phyloP scores from a whole-genome alignment of 2,113 vertebrate genomes.

The Lipophrys pholis region DNA sequence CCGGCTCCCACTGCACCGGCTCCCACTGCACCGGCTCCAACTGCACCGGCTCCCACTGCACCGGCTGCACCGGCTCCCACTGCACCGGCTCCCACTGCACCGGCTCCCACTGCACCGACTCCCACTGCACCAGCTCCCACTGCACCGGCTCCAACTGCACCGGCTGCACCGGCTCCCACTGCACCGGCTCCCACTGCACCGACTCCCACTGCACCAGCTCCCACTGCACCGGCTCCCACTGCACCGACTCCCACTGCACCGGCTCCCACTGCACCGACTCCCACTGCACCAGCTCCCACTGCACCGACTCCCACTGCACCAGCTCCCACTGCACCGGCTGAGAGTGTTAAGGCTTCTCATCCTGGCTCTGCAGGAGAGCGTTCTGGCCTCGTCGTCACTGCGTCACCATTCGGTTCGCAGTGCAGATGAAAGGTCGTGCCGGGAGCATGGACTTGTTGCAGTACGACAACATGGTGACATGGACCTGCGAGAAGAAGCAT shows the following conservation, averaged over 20 bases:
- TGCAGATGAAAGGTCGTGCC: neutral
- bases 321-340: slow-evolving; percentile 23
- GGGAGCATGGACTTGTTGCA: neutral
- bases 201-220: slow-evolving; percentile 17
- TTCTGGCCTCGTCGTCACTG: slow-evolving; percentile 2
- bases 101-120: slow-evolving; percentile 29
- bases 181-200: slow-evolving; percentile 19
- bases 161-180: slow-evolving; percentile 29
- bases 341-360: slow-evolving; percentile 20
- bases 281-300: slow-evolving; percentile 10
- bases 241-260: slow-evolving; percentile 24
- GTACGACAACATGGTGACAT: neutral
- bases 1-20: slow-evolving; percentile 16
- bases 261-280: slow-evolving; percentile 24
- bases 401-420: neutral
- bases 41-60: slow-evolving; percentile 17
- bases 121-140: slow-evolving; percentile 11
- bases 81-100: slow-evolving; percentile 19
- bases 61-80: slow-evolving; percentile 32
- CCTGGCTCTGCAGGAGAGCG: slow-evolving; percentile 25
- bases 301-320: slow-evolving; percentile 29
- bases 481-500: neutral
- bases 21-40: slow-evolving; percentile 32
- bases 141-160: slow-evolving; percentile 40
- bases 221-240: slow-evolving; percentile 34